phyloP scores from a whole-genome alignment of 1,140 invertebrate species.

The Lasioglossum albipes region DNA sequence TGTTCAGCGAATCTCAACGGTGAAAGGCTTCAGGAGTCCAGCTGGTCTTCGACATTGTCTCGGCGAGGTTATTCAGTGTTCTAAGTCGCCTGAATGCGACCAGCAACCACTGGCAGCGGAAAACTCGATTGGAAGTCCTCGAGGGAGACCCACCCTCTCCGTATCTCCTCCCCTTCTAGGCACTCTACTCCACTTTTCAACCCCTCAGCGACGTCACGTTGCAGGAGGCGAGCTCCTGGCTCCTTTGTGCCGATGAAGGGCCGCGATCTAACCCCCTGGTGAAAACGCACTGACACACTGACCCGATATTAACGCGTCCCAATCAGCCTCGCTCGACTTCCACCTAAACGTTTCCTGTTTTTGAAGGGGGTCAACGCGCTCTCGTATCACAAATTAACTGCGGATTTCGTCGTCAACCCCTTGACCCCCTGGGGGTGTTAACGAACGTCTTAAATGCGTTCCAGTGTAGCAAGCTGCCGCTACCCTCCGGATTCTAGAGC shows the following conservation, averaged over 20 bases:
- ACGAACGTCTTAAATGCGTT: neutral
- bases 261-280: constrained; percentile 18
- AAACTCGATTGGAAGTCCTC: constrained; percentile 55
- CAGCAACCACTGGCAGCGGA: constrained; percentile 31
- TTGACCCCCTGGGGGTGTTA: neutral
- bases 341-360: neutral
- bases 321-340: neutral
- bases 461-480: too few relatives aligned
- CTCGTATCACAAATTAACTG: neutral
- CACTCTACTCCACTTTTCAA: constrained; percentile 30
- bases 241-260: constrained; percentile 35
- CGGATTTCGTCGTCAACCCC: neutral
- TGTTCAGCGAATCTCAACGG: constrained; percentile 6
- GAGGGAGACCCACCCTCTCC: constrained; percentile 30
- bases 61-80: constrained; percentile 29
- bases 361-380: neutral
- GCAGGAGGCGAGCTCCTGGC: constrained; percentile 10
- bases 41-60: constrained; percentile 21
- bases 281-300: constrained; percentile 37
- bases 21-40: neutral
- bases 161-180: neutral
- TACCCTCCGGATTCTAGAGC: too few relatives aligned
- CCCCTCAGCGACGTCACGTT: constrained; percentile 21
- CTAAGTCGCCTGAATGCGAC: neutral
- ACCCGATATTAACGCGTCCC: constrained; percentile 44